Base-by-base conservation (phyloP, 2,888 invertebrate genomes). In the Thumatha senex region DNA sequence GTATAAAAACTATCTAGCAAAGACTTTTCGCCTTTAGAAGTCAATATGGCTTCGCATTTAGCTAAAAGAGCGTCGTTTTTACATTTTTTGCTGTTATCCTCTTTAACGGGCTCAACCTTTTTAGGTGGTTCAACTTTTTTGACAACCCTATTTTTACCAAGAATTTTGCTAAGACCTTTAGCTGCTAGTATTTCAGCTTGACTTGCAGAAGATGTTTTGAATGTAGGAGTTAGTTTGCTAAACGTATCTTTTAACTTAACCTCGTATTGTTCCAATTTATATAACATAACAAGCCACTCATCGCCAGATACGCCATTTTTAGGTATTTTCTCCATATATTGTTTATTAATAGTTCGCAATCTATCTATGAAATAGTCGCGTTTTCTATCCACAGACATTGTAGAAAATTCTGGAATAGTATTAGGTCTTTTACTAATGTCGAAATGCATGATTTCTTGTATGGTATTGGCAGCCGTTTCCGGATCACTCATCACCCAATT, bases 151-250 rank as follows among this genome's bases (percentile, higher is more conserved):
- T 80, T 89, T 59, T 87, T 86, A 0, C 82, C 84, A 35, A 92
- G 91, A 0, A 92, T 86, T 54, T 90, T 92, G 47, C 90, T 89
- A 0, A 92, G 64, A 0, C 89, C 89, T 58, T 84, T 91, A 0
- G 88, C 92, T 0, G 86, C 92, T 44, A 92, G 34, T 0, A 91
- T 86, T 67, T 92, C 92, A 0, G 90, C 91, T 66, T 92, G 91
- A 52, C 86, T 89, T 0, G 81, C 80, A n/a, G 58, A 71, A 10
- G 76, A 74, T 0, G 72, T 13, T 58, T 77, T 83, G 0, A 67
- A 56, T 0, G 76, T 71, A 0, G 80, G 71, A 0, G 67, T 60
- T 0, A 78, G 63, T 63, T 86, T 87, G 0, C 68, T 53, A n/a
- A 88, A 79, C 0, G 80, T 73, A 0, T 82, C 84, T 51, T 78